A percentile compares a stretch with the other conserved stretches of the same genome.
Conservation (phyloP, 2,113 vertebrate species). For the Lepus americanus region DNA sequence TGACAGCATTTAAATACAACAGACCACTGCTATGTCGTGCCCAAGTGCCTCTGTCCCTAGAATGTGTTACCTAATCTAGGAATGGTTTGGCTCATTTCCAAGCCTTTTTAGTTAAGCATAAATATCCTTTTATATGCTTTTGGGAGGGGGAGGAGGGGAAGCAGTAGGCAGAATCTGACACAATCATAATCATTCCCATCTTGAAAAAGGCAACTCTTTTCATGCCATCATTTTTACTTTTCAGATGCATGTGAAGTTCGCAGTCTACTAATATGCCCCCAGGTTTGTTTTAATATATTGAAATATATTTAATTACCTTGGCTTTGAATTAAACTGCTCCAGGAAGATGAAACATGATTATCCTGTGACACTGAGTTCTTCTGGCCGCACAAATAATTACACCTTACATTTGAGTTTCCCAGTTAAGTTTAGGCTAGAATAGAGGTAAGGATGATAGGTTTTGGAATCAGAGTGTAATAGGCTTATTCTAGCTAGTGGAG, state of each 20-base stretch:
- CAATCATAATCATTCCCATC: not conserved
- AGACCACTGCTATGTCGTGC: not conserved
- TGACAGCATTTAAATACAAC: not conserved
- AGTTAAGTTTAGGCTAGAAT: not conserved
- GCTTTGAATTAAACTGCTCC: not conserved
- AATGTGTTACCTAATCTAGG: not conserved
- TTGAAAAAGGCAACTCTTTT: not conserved
- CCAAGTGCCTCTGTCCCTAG: not conserved
- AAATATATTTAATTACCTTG: not conserved
- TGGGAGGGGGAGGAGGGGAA: not conserved
- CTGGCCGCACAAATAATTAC: not conserved
- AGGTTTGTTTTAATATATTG: slow-evolving; percentile 26
- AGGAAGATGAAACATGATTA: not conserved
- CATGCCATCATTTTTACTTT: not conserved
- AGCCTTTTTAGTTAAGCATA: not conserved
- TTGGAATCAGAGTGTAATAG: not conserved
- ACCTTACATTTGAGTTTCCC: not conserved
- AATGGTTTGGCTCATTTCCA: not conserved
- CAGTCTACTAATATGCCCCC: not conserved
- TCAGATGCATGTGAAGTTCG: not conserved
- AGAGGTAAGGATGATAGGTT: not conserved
- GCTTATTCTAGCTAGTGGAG: not conserved
- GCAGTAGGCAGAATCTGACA: not conserved
- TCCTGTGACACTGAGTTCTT: not conserved
- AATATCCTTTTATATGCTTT: not conserved